These are phyloP conservation scores for Rhineura floridana DNA, from an alignment of 2,113 vertebrate genomes.

Conservation along the genomic window DNA sequence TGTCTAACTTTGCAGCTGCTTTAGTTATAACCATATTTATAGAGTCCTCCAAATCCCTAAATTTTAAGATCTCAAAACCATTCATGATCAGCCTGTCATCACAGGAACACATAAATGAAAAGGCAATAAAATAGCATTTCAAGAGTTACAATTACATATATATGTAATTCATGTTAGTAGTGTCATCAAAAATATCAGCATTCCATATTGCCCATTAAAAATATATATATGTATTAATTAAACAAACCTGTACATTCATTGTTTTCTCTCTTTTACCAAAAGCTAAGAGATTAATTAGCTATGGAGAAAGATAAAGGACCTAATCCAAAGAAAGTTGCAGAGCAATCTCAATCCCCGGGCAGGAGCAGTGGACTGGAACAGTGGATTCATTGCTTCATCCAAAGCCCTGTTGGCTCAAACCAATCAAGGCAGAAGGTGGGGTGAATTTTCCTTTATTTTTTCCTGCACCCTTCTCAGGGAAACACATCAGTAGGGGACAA, in stretches of 20 bases:
- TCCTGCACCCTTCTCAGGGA: too few species aligned
- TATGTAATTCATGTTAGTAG: neutral
- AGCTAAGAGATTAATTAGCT: neutral
- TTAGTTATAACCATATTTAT: constrained; percentile 10
- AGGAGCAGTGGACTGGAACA: too few species aligned
- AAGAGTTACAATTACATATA: neutral
- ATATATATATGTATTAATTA: constrained; percentile 29
- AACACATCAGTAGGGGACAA: too few species aligned
- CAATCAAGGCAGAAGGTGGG: too few species aligned
- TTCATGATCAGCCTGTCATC: neutral
- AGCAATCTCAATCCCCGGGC: too few species aligned
- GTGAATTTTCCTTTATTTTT: too few species aligned
- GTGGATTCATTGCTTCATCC: too few species aligned
- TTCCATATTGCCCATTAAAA: constrained; percentile 44
- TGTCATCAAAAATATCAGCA: constrained; percentile 15
- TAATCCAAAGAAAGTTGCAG: neutral
- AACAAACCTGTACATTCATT: constrained; percentile 44
- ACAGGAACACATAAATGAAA: neutral
- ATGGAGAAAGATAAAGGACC: neutral
- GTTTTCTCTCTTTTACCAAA: constrained; percentile 33
- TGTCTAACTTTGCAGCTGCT: constrained; percentile 45
- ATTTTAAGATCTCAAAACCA: constrained; percentile 35
- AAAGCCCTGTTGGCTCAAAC: too few species aligned
- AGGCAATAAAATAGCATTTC: too few species aligned
- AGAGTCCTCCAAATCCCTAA: constrained; percentile 48